Evolutionary conservation across 2,797 vertebrate genomes (phyloP).

Genomic region (Notolepis coatsorum): DNA sequence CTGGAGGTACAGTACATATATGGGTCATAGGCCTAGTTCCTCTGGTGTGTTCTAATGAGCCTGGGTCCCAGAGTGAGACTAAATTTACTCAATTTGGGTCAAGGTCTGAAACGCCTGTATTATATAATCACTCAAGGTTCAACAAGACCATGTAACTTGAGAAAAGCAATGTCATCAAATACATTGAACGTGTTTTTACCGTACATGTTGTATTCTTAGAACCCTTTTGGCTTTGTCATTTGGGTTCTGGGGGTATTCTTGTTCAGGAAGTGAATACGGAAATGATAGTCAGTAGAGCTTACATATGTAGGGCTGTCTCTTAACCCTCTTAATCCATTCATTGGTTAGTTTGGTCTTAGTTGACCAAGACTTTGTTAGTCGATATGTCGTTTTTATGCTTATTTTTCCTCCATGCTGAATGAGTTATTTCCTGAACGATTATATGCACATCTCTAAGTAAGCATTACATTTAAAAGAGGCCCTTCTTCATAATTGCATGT

Average conservation of each 20-base stretch:
- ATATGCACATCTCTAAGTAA: no score
- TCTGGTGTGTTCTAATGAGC: background rate
- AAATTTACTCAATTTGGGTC: background rate
- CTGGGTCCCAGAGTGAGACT: background rate
- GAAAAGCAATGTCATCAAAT: background rate
- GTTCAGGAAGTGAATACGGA: background rate
- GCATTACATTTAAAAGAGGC: no score
- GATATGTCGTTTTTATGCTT: no score
- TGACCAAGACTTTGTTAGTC: no score
- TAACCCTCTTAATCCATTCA: no score
- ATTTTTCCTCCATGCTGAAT: no score
- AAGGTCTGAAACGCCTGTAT: background rate
- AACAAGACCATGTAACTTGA: background rate
- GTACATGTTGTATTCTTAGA: background rate
- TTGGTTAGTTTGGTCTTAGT: no score
- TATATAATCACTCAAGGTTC: background rate
- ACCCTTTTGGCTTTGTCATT: background rate
- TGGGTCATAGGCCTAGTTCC: background rate
- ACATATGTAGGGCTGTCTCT: no score
- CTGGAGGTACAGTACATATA: slow-evolving; percentile 85
- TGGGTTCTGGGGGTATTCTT: background rate
- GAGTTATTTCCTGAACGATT: no score
- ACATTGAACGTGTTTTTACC: no score
- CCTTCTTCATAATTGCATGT: no score
- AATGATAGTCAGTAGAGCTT: background rate